Evolutionary conservation across 2,888 invertebrate genomes (phyloP).

Genomic region (Margaritifera margaritifera): DNA sequence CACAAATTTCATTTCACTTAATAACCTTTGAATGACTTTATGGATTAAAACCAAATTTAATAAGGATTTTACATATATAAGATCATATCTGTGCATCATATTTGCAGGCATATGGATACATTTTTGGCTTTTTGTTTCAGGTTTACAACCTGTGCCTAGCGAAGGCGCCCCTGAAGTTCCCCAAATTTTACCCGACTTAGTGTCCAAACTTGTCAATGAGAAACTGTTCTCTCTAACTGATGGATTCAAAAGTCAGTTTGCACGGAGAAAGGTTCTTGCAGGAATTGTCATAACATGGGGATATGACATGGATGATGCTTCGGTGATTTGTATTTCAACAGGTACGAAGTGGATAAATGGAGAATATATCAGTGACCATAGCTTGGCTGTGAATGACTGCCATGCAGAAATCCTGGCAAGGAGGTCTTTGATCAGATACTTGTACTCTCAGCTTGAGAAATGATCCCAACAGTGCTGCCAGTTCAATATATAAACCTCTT

Average conservation of each 20-base stretch:
- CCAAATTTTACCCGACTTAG: conserved; percentile 65
- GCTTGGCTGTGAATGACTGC: conserved; percentile 92
- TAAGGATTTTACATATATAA: too few species aligned
- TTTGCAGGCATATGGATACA: neutral
- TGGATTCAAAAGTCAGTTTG: conserved; percentile 60
- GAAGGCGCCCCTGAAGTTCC: conserved; percentile 20
- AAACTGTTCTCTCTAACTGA: conserved; percentile 71
- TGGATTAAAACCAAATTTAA: too few species aligned
- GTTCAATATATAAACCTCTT: conserved; percentile 75
- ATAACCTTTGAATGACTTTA: too few species aligned
- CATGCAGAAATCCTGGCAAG: conserved; percentile 97
- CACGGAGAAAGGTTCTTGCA: conserved; percentile 89
- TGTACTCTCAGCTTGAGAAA: conserved; percentile 75
- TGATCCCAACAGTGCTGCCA: conserved; percentile 40
- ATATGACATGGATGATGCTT: conserved; percentile 37
- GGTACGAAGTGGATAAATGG: conserved; percentile 97
- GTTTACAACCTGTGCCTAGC: conserved; percentile 37
- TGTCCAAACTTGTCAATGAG: conserved; percentile 63
- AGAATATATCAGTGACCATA: conserved; percentile 90
- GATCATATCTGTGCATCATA: too few species aligned
- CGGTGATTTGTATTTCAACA: conserved; percentile 79
- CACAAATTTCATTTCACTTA: too few species aligned
- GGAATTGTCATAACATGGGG: conserved; percentile 88
- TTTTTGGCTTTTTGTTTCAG: conserved; percentile 21
- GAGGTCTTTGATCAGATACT: conserved; percentile 74